phyloP scores from a whole-genome alignment of 2,888 invertebrate genomes.

The Apotomis turbidana region DNA sequence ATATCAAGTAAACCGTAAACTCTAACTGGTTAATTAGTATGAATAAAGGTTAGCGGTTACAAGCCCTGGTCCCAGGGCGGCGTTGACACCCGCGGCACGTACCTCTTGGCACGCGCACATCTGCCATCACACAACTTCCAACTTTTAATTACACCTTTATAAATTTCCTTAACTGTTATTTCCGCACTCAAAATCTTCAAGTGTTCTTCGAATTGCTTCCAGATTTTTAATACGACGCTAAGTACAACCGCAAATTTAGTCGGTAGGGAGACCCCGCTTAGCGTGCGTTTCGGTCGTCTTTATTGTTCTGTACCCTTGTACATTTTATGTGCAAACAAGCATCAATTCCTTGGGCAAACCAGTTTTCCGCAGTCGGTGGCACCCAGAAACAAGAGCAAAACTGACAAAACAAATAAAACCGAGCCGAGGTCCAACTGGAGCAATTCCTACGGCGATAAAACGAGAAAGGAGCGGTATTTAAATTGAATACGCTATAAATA shows the following conservation, averaged over 20 bases:
- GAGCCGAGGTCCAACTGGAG: slow-evolving; percentile 65
- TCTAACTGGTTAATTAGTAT: no score
- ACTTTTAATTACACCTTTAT: slow-evolving; percentile 78
- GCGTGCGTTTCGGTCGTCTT: slow-evolving; percentile 27
- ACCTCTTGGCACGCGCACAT: slow-evolving; percentile 78
- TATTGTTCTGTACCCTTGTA: slow-evolving; percentile 33
- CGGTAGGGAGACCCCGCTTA: slow-evolving; percentile 1
- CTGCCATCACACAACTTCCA: slow-evolving; percentile 74
- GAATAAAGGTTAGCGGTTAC: no score
- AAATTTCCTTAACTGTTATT: slow-evolving; percentile 52
- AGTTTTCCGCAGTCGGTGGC: slow-evolving; percentile 52
- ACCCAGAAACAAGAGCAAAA: slow-evolving; percentile 64
- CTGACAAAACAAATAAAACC: slow-evolving; percentile 74
- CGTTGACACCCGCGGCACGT: slow-evolving; percentile 75
- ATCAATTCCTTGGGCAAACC: slow-evolving; percentile 40
- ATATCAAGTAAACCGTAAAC: no score
- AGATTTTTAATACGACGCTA: slow-evolving; percentile 9
- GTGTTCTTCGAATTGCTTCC: slow-evolving; percentile 8
- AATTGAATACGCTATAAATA: slow-evolving; percentile 81
- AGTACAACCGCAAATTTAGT: slow-evolving; percentile 15
- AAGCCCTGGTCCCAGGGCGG: slow-evolving; percentile 43
- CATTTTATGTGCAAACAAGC: slow-evolving; percentile 40
- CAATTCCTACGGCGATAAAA: slow-evolving; percentile 76
- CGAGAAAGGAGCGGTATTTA: slow-evolving; percentile 76
- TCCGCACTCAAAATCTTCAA: slow-evolving; percentile 17